phyloP scores from a whole-genome alignment of 2,797 vertebrate genomes.

The Coccyzus lansbergi region DNA sequence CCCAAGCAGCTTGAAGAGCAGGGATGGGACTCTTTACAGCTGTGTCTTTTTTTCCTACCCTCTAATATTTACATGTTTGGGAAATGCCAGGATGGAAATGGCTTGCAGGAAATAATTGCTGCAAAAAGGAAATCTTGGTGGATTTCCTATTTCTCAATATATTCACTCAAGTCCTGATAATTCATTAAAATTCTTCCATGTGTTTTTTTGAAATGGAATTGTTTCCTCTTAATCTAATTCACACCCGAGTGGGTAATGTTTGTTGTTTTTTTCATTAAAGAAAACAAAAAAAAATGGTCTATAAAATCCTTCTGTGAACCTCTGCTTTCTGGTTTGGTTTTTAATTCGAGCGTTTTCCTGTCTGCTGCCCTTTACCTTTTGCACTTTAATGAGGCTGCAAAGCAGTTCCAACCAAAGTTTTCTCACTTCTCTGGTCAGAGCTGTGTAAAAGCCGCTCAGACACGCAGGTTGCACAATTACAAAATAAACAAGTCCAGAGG shows the following conservation, averaged over 20 bases:
- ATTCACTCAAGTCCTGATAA: neutral
- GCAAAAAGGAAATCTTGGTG: neutral
- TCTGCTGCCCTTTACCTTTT: neutral
- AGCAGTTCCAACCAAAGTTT: neutral
- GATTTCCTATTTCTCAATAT: neutral
- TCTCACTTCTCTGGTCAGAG: neutral
- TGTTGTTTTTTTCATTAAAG: neutral
- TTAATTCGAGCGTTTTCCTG: neutral
- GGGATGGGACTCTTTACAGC: neutral
- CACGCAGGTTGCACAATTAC: accelerated
- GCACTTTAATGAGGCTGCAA: neutral
- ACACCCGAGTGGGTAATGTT: neutral
- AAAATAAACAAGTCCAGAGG: neutral
- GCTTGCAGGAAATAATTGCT: neutral
- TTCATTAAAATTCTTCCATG: neutral
- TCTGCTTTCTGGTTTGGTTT: neutral
- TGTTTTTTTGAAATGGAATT: neutral
- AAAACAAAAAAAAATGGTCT: neutral
- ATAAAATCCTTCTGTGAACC: neutral
- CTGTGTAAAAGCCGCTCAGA: neutral
- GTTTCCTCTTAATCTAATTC: neutral
- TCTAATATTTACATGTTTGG: neutral
- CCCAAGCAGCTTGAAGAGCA: neutral
- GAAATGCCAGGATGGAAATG: neutral
- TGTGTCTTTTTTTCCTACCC: neutral